These are phyloP conservation scores for Cladorhizidae sp. DNA, from an alignment of 37 sponge, comb jelly and placozoan species.

Conservation along the genomic window DNA sequence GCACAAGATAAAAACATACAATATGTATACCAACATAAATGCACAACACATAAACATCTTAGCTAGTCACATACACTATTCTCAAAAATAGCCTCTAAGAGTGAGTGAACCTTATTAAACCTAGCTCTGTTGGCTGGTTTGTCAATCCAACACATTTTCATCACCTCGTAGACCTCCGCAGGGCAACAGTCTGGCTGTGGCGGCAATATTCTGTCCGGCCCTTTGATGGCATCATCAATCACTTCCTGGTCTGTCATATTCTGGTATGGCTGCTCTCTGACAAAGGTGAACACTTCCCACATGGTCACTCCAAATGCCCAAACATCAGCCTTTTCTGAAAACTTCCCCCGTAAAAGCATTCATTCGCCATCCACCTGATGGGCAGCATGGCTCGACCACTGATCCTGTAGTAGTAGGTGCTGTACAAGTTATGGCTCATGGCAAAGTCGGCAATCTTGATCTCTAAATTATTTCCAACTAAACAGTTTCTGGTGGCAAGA, in stretches of 20 bases:
- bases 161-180: constrained; percentile 53
- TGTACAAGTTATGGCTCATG: constrained; percentile 73
- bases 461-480: constrained; percentile 66
- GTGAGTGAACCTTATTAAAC: constrained; percentile 54
- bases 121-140: constrained; percentile 48
- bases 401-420: constrained; percentile 62
- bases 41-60: too few relatives aligned
- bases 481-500: constrained; percentile 82
- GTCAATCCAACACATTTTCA: constrained; percentile 67
- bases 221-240: constrained; percentile 64
- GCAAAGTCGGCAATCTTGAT: constrained; percentile 89
- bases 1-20: too few relatives aligned
- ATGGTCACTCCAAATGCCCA: constrained; percentile 88
- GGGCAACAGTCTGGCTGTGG: constrained; percentile 54
- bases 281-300: constrained; percentile 86
- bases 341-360: constrained; percentile 81
- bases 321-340: constrained; percentile 83
- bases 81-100: constrained; percentile 36
- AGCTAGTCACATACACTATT: too few relatives aligned
- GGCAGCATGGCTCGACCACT: constrained; percentile 70
- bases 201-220: constrained; percentile 33
- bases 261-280: constrained; percentile 63
- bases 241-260: constrained; percentile 70
- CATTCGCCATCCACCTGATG: constrained; percentile 83
- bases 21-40: too few relatives aligned